Evolutionary conservation across 2,113 vertebrate genomes (phyloP), one percentile per base, ranked within the genome.

Genomic region (Salminus brasiliensis): DNA sequence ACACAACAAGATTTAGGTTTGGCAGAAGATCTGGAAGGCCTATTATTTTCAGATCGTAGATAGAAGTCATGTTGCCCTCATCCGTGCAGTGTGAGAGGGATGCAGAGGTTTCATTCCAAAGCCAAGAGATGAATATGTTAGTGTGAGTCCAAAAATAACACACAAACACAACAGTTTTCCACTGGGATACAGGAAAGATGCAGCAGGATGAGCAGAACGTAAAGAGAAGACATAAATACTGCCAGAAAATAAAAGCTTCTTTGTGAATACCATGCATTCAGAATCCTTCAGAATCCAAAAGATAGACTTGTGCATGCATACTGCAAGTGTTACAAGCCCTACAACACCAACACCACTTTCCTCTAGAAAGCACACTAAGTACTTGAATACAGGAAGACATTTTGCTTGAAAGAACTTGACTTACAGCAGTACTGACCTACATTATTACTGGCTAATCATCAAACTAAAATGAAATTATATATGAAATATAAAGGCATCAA

Each of bases 1-100:
- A 52, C 4, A 18, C 7, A 29, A 69, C 4, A 69, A 16, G 18
- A 39, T 18, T 5, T 21, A 49, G 21, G 21, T 32, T 29, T 18
- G 3, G 60, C n/a, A 66, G 10, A 43, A 62, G 53, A 49, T 43
- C 32, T 41, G 34, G n/a, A 75, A 65, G 16, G 27, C 5, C 32
- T 27, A 15, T 34, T 77, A 65, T 69, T 53, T 41, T 59, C 49
- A 23, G 60, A 23, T 27, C 74, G 9, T 41, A 23, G 57, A 68
- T 34, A 57, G 47, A 41, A 76, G 49, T 16, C 65, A 30, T 9
- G 30, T 36, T 39, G 2, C 18, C 32, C 62, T 66, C 34, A 57
- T 21, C 65, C 60, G 29, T 25, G 49, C 7, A 70, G 52, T 29
- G 32, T 13, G 15, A 39, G 32, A 29, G 30, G 45, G 10, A 47